Conservation (phyloP, 1,140 invertebrate genomes). For the Drosophila eugracilis region DNA sequence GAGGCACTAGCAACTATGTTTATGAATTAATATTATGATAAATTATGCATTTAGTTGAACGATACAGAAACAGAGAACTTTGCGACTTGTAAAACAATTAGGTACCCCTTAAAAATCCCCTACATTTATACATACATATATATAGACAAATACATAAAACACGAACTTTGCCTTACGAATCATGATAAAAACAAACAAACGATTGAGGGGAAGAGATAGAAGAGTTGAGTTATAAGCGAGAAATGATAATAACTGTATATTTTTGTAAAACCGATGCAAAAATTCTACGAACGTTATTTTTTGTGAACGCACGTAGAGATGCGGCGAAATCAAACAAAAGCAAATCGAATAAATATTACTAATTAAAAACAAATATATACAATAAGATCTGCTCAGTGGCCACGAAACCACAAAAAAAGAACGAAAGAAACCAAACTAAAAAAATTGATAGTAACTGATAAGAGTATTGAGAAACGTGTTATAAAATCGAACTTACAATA, state of each 20-base stretch:
- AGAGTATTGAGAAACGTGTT: conserved; percentile 45
- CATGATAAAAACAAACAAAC: conserved; percentile 17
- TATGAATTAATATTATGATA: conserved; percentile 37
- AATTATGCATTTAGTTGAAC: conserved; percentile 45
- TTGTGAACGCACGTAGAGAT: conserved; percentile 17
- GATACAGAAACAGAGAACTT: conserved; percentile 24
- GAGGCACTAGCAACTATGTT: conserved; percentile 44
- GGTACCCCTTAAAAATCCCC: conserved; percentile 3
- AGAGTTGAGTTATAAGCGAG: conserved; percentile 17
- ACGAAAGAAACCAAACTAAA: conserved; percentile 30
- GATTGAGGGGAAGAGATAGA: conserved; percentile 23
- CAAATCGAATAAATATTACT: conserved; percentile 49
- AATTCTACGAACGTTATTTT: conserved; percentile 57
- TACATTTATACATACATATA: conserved; percentile 26
- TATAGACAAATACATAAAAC: conserved; percentile 30
- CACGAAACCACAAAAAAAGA: conserved; percentile 10
- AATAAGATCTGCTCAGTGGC: conserved; percentile 55
- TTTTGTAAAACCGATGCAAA: conserved; percentile 50
- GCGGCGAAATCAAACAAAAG: conserved; percentile 23
- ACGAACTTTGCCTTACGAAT: conserved; percentile 60
- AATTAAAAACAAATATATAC: conserved; percentile 37
- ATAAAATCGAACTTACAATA: conserved; percentile 49
- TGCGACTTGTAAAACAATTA: conserved; percentile 32
- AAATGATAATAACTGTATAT: conserved; percentile 49
- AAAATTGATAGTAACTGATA: conserved; percentile 36